Evolutionary conservation across 2,113 vertebrate genomes (phyloP), one percentile per base, ranked within the genome.

Genomic region (Tapirus terrestris): DNA sequence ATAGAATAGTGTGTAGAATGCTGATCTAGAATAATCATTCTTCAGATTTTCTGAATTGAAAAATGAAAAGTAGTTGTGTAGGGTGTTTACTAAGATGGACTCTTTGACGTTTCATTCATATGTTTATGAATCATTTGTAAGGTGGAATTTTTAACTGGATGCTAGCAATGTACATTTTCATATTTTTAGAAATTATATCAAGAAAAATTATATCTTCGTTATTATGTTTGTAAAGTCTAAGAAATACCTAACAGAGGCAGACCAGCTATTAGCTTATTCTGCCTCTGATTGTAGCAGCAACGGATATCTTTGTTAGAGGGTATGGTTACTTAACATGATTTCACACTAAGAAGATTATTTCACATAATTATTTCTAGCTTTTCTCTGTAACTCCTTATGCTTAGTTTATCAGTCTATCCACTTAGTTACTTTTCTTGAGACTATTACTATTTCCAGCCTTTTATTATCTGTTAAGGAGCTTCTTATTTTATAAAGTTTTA

Each of bases 41-140:
- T 90, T 80, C 20, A 76, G 45, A 73, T 85, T 95, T 91, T 68
- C 70, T 93, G 75, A 96, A 36, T 77, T 97, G n/a, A 29, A 23
- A 89, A 83, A 96, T 79, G 36, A 90, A 92, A 86, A 83, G 27
- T 63, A 87, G 18, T 91, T 88, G 4, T 84, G 4, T 94, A 89
- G 45, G 20, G 4, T 79, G 0, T 72, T 95, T 45, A 36, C 48
- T 60, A 75, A 67, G 29, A 56, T 89, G 65, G 21, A 61, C 82
- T 86, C 36, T 60, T 90, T 86, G 76, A 91, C 27, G 80, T 85
- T 92, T 89, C 25, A 53, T 70, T 94, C 51, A 53, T 84, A 79
- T 75, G 5, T 70, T 93, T 75, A 45, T 76, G 33, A 93, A 87
- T 97, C 51, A 56, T 76, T 77, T 76, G 29, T 96, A 85, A 81